These are phyloP conservation scores for Halocaridina rubra DNA, from an alignment of 2,888 invertebrate genomes.

Conservation along the genomic window DNA sequence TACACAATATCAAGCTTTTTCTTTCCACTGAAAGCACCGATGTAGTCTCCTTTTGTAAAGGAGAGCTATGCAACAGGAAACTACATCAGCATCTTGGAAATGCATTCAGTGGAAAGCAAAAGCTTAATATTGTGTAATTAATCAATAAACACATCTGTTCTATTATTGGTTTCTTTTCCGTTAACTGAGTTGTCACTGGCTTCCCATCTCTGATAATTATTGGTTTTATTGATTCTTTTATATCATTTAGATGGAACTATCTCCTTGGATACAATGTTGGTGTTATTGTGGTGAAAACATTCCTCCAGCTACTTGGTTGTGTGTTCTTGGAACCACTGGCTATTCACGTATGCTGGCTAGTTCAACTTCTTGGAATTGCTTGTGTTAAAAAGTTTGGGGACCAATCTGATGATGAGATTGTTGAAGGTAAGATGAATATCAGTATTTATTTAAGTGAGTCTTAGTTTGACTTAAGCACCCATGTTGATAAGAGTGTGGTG, in stretches of 20 bases:
- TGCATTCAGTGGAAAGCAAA: no score
- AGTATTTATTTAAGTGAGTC: no score
- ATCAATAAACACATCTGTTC: no score
- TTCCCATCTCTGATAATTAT: not conserved
- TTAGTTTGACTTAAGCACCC: no score
- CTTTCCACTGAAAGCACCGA: no score
- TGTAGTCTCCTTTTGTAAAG: no score
- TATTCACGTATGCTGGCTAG: conserved; percentile 74
- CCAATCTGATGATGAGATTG: conserved; percentile 56
- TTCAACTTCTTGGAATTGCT: conserved; percentile 90
- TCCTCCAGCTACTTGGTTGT: conserved; percentile 92
- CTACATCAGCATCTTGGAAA: no score
- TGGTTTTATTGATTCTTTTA: conserved; percentile 18
- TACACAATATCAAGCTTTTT: no score
- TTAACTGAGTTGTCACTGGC: no score
- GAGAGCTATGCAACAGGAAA: no score
- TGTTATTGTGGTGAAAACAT: conserved; percentile 88
- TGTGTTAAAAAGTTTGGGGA: conserved; percentile 81
- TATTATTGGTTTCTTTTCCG: not conserved
- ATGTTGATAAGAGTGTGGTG: no score
- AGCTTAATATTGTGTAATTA: no score
- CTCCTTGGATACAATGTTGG: conserved; percentile 89
- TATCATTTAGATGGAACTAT: conserved; percentile 80
- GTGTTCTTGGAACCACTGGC: conserved; percentile 77
- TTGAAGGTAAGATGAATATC: conserved; percentile 26